These are phyloP conservation scores for Tetramorium parvispinum DNA, from an alignment of 1,140 invertebrate species.

Conservation along the genomic window DNA sequence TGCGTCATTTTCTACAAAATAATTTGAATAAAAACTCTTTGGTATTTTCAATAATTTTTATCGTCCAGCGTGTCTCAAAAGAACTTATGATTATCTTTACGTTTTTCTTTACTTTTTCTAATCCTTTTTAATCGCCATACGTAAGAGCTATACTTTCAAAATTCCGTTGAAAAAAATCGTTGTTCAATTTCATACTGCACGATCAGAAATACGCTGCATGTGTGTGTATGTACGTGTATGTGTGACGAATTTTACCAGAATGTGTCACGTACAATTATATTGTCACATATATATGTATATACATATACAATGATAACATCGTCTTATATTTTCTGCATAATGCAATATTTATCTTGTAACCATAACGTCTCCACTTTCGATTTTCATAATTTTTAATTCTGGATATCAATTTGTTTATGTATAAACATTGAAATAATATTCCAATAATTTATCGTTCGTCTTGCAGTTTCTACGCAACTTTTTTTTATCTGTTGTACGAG, in stretches of 20 bases:
- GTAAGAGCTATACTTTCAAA: slow-evolving; percentile 26
- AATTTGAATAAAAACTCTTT: slow-evolving; percentile 9
- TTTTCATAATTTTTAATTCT: background rate
- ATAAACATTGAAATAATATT: slow-evolving; percentile 1
- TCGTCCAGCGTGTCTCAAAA: background rate
- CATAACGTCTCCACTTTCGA: background rate
- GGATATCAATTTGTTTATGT: background rate
- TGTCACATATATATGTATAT: slow-evolving; percentile 38
- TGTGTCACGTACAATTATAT: slow-evolving; percentile 56
- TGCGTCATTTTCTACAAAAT: background rate
- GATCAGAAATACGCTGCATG: slow-evolving; percentile 3
- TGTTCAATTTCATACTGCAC: slow-evolving; percentile 31
- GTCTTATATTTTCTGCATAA: slow-evolving; percentile 21
- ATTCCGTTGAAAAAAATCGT: slow-evolving; percentile 18
- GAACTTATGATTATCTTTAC: background rate
- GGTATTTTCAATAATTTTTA: background rate
- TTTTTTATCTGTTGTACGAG: background rate
- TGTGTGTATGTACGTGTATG: slow-evolving; percentile 14
- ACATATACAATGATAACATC: slow-evolving; percentile 36
- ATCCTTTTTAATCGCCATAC: background rate
- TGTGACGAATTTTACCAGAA: slow-evolving; percentile 1
- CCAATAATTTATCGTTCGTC: background rate
- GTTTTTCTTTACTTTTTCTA: background rate
- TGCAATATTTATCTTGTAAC: slow-evolving; percentile 27
- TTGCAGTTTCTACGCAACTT: slow-evolving; percentile 5